These are phyloP conservation scores for Pantelozetes paolii DNA, from an alignment of 2,888 invertebrate species.

Conservation along the genomic window DNA sequence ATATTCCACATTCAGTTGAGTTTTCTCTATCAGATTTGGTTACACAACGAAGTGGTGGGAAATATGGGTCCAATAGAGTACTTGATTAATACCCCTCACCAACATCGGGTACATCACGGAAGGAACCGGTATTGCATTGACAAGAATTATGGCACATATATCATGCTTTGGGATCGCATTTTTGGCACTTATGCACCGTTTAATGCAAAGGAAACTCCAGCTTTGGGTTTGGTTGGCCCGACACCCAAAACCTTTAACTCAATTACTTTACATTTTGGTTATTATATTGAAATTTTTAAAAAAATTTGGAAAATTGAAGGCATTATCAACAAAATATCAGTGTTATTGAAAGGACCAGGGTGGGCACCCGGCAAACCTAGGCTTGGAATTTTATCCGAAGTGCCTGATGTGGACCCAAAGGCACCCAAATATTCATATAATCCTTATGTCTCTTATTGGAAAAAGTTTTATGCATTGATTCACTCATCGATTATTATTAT, in stretches of 20 bases:
- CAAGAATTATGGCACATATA: slow-evolving; percentile 84
- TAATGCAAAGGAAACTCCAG: slow-evolving; percentile 63
- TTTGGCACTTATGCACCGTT: slow-evolving; percentile 78
- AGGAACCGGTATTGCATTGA: slow-evolving; percentile 85
- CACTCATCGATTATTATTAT: background rate
- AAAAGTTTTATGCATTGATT: background rate
- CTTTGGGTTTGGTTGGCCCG: slow-evolving; percentile 77
- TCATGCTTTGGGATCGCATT: slow-evolving; percentile 81
- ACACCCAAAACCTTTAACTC: slow-evolving; percentile 72
- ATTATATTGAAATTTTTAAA: slow-evolving; percentile 63
- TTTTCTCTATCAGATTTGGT: slow-evolving; percentile 86
- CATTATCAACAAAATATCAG: slow-evolving; percentile 62
- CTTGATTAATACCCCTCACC: slow-evolving; percentile 80
- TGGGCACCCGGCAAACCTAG: slow-evolving; percentile 76
- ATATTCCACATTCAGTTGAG: slow-evolving; percentile 82
- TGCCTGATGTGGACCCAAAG: slow-evolving; percentile 62
- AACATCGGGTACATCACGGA: slow-evolving; percentile 69
- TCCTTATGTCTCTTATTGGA: background rate
- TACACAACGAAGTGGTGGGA: slow-evolving; percentile 77
- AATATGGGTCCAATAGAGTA: slow-evolving; percentile 78
- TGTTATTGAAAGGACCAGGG: slow-evolving; percentile 77
- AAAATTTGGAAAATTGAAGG: slow-evolving; percentile 59
- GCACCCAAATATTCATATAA: background rate
- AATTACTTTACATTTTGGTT: slow-evolving; percentile 65
- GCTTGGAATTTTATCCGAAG: slow-evolving; percentile 67